Percentiles rank a stretch among this genome's conserved stretches.
phyloP scores from a whole-genome alignment of 2,113 vertebrate genomes.

The Syrrhaptes paradoxus region DNA sequence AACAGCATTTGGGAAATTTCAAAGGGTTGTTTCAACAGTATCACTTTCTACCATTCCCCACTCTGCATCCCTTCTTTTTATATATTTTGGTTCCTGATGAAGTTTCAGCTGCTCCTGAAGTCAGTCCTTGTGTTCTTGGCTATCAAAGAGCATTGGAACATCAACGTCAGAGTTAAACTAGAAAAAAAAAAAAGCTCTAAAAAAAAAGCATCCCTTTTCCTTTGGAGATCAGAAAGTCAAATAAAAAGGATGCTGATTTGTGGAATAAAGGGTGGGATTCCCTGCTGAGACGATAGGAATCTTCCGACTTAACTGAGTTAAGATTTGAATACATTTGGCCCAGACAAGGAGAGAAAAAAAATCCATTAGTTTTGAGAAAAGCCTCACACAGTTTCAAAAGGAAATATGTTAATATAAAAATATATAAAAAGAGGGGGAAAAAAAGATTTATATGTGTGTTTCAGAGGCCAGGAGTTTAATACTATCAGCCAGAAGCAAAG shows the following conservation, averaged over 20 bases:
- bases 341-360: conserved; percentile 70
- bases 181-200: conserved; percentile 52
- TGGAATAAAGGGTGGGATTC: conserved; percentile 80
- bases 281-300: conserved; percentile 82
- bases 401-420: conserved; percentile 78
- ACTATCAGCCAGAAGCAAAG: conserved; percentile 62
- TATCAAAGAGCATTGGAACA: conserved; percentile 79
- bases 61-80: conserved; percentile 24
- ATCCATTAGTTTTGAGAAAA: conserved; percentile 84
- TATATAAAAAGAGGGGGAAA: neutral
- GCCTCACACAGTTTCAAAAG: conserved; percentile 78
- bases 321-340: conserved; percentile 84
- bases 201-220: conserved; percentile 75
- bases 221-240: conserved; percentile 79
- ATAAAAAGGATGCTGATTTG: conserved; percentile 83
- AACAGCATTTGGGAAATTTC: conserved; percentile 79
- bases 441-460: conserved; percentile 51
- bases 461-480: conserved; percentile 59
- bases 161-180: conserved; percentile 74
- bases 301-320: conserved; percentile 78
- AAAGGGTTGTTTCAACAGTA: conserved; percentile 78
- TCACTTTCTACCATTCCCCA: conserved; percentile 68
- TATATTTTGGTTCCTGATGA: conserved; percentile 73
- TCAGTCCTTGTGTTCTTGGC: conserved; percentile 77
- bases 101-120: conserved; percentile 79